A percentile compares a stretch with the other conserved stretches of the same genome.
Evolutionary conservation across 2,888 invertebrate species (phyloP).

Genomic region (Drosophila colorata): DNA sequence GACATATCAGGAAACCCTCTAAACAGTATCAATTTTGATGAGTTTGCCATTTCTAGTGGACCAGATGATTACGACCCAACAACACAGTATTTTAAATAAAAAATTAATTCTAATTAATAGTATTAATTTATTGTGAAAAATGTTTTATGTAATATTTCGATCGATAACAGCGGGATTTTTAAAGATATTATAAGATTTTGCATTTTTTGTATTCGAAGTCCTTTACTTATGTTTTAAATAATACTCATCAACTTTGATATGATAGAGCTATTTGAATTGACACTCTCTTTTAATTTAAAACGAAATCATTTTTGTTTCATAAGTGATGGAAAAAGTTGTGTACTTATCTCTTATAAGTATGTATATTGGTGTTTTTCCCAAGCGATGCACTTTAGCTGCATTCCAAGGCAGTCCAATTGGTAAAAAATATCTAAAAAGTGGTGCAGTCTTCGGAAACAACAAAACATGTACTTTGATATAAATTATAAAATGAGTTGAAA

Average conservation of each 20-base stretch:
- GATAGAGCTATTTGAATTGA: too few relatives aligned
- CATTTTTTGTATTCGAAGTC: not conserved
- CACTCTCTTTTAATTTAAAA: too few relatives aligned
- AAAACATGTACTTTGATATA: conserved; percentile 14
- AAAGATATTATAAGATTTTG: too few relatives aligned
- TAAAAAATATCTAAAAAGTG: not conserved
- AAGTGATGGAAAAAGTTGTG: conserved; percentile 37
- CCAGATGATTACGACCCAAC: not conserved
- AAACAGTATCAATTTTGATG: too few relatives aligned
- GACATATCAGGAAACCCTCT: too few relatives aligned
- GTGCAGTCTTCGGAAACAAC: conserved; percentile 41
- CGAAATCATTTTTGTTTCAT: too few relatives aligned
- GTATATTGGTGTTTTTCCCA: conserved; percentile 27
- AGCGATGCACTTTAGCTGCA: conserved; percentile 29
- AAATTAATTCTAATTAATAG: too few relatives aligned
- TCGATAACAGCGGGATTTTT: too few relatives aligned
- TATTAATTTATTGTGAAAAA: too few relatives aligned
- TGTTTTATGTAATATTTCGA: too few relatives aligned
- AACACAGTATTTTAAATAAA: not conserved
- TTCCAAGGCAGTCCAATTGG: conserved; percentile 15
- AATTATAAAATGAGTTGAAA: conserved; percentile 35
- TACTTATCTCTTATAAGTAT: conserved; percentile 8
- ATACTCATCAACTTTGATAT: too few relatives aligned
- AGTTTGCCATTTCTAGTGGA: not conserved
- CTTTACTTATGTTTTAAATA: too few relatives aligned